These are phyloP conservation scores for Labeo calbasu DNA, from an alignment of 2,797 vertebrate genomes.

Conservation along the genomic window DNA sequence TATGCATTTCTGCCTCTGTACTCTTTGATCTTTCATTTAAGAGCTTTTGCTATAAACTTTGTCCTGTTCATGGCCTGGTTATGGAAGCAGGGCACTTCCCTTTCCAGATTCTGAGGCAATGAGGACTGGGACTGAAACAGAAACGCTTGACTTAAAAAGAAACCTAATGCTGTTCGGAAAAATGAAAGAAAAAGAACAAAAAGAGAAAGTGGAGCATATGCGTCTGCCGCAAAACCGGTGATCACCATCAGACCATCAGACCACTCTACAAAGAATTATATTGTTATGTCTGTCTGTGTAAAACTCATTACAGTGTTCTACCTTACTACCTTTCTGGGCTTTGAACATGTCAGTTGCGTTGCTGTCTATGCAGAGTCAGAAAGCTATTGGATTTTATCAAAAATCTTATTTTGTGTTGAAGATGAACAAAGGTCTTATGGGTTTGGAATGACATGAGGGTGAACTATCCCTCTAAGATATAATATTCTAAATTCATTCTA, in stretches of 20 bases:
- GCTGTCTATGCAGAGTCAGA: too few species aligned
- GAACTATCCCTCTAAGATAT: not conserved
- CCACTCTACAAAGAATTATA: not conserved
- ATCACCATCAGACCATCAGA: not conserved
- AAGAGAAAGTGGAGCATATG: conserved; percentile 15
- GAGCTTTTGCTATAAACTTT: conserved; percentile 39
- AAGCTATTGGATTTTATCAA: too few species aligned
- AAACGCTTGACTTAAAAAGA: conserved; percentile 26
- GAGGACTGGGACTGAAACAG: conserved; percentile 36
- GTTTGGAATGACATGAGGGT: too few species aligned
- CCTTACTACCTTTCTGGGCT: too few species aligned
- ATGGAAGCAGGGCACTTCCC: conserved; percentile 45
- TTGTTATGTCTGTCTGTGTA: not conserved
- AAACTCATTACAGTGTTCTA: not conserved
- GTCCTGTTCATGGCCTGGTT: conserved; percentile 39
- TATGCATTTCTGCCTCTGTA: conserved; percentile 8
- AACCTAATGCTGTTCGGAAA: not conserved
- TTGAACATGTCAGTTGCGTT: too few species aligned
- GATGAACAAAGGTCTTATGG: too few species aligned
- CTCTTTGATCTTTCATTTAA: conserved; percentile 39
- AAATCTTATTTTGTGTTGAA: too few species aligned
- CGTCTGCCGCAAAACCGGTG: not conserved
- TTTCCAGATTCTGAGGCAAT: conserved; percentile 16
- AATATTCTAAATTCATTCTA: not conserved
- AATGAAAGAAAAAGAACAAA: conserved; percentile 2